Base-by-base conservation (phyloP, 2,888 invertebrate species). In the Venusia cambrica region DNA sequence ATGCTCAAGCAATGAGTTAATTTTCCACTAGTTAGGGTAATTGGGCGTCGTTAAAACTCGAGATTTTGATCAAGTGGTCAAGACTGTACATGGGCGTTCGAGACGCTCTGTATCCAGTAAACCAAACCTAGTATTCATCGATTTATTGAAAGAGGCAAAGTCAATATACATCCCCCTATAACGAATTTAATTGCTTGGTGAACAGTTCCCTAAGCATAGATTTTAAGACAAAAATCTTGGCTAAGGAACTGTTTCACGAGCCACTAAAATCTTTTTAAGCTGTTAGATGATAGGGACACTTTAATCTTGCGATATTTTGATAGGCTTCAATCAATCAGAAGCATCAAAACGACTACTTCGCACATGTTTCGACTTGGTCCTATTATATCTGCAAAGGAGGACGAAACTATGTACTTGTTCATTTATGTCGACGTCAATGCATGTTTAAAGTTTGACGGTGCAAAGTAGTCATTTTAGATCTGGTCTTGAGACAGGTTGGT, bases 381-480 rank as follows among this genome's bases (percentile, higher is more conserved):
- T 18, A n/a, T n/a, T n/a, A n/a, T n/a, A n/a, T n/a, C n/a, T n/a
- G n/a, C n/a, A n/a, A n/a, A n/a, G n/a, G n/a, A n/a, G n/a, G n/a
- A n/a, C n/a, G n/a, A n/a, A n/a, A n/a, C 21, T 5, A 11, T 31
- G 13, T 22, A 2, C 3, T n/a, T 12, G n/a, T 25, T 3, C 4
- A 15, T 8, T n/a, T n/a, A n/a, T n/a, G n/a, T n/a, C n/a, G n/a
- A n/a, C n/a, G n/a, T n/a, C n/a, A n/a, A n/a, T n/a, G n/a, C n/a
- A 14, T 15, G 14, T 10, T 20, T 10, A 17, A 28, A 19, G 8
- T 4, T 20, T 37, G 37, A 32, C 29, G 32, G 36, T 36, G 43
- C 41, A 49, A 49, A 46, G 43, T 48, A 46, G 34, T 38, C 31
- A 38, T 48, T 48, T 46, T 41, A 46, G 38, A 33, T 37, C 38